These are phyloP conservation scores for Bimastos eiseni DNA, from an alignment of 2,888 invertebrate genomes.

Conservation along the genomic window DNA sequence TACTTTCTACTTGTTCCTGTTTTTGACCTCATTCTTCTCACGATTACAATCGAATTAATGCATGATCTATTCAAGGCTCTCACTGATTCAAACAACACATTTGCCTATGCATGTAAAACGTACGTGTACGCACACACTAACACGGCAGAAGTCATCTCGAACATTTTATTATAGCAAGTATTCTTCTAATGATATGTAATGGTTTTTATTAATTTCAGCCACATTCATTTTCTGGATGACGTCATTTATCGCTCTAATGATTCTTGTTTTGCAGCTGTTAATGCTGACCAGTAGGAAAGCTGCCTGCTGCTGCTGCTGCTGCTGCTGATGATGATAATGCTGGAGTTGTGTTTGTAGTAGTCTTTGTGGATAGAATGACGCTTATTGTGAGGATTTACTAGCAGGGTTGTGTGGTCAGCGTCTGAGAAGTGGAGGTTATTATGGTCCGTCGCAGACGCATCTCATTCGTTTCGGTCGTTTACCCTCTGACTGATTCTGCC, in stretches of 20 bases:
- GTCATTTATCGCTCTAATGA: not conserved
- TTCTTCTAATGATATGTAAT: not conserved
- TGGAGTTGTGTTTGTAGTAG: not conserved
- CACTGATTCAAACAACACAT: no score
- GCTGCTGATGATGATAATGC: not conserved
- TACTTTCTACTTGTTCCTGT: no score
- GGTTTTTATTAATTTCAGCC: not conserved
- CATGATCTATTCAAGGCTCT: no score
- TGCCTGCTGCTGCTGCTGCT: not conserved
- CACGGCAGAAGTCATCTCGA: not conserved
- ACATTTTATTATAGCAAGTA: not conserved
- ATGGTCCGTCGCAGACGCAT: not conserved
- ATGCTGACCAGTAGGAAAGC: not conserved
- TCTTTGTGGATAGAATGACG: not conserved
- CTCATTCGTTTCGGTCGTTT: not conserved
- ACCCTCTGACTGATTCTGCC: no score
- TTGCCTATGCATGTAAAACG: no score
- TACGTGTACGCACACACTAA: not conserved
- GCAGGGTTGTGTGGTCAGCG: not conserved
- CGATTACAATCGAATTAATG: no score
- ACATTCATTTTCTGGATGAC: not conserved
- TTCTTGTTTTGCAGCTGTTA: not conserved
- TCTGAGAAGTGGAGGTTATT: not conserved
- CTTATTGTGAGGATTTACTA: not conserved
- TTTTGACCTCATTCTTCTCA: no score